phyloP scores from a whole-genome alignment of 2,113 vertebrate species.

The Festucalex cinctus region DNA sequence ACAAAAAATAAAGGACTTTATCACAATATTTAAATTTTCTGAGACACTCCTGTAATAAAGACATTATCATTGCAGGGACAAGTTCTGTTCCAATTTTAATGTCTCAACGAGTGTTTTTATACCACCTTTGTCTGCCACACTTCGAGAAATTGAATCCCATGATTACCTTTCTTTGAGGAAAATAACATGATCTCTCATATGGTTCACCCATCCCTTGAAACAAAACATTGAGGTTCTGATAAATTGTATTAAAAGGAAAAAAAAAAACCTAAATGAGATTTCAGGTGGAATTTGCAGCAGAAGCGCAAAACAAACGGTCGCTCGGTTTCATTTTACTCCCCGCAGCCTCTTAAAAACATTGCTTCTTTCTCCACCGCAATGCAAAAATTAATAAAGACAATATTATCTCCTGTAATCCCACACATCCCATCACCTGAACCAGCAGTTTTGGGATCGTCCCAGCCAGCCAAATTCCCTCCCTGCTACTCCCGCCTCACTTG shows the following conservation, averaged over 20 bases:
- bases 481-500: neutral
- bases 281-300: conserved; percentile 20
- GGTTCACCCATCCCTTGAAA: neutral
- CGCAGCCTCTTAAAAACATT: conserved; percentile 51
- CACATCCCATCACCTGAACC: conserved; percentile 17
- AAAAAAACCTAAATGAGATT: conserved; percentile 9
- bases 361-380: conserved; percentile 39
- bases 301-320: conserved; percentile 7
- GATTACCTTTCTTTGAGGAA: neutral
- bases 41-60: too few species aligned
- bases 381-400: conserved; percentile 58
- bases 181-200: neutral
- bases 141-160: neutral
- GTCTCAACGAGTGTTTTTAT: too few species aligned
- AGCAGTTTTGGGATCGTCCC: neutral
- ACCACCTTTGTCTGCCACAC: neutral
- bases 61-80: too few species aligned
- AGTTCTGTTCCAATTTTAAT: too few species aligned
- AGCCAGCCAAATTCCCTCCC: neutral
- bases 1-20: too few species aligned
- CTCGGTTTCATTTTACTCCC: conserved; percentile 46
- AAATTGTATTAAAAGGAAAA: neutral
- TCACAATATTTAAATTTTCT: too few species aligned
- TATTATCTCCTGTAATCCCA: conserved; percentile 55
- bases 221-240: neutral